Evolutionary conservation across 1,140 invertebrate genomes (phyloP).

Genomic region (Bradynema listronoti): DNA sequence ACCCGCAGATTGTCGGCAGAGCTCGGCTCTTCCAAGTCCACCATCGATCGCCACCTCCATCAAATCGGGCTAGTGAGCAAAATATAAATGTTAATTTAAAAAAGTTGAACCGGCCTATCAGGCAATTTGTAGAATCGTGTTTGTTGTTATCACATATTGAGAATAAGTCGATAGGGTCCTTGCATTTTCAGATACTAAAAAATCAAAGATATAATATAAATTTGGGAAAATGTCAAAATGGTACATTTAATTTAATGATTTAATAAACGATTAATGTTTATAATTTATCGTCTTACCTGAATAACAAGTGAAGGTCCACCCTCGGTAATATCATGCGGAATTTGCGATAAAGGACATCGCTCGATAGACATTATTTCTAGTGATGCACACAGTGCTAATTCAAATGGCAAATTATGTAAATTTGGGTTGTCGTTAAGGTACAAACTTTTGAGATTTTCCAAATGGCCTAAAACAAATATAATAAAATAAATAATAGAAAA

Average conservation of each 20-base stretch:
- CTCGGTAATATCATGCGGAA: slow-evolving; percentile 86
- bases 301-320: slow-evolving; percentile 95
- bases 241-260: neutral
- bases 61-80: too few species aligned
- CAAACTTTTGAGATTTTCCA: slow-evolving; percentile 88
- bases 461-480: slow-evolving; percentile 65
- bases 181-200: slow-evolving; percentile 88
- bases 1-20: too few species aligned
- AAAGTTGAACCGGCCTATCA: too few species aligned
- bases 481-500: neutral
- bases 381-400: slow-evolving; percentile 88
- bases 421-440: slow-evolving; percentile 97
- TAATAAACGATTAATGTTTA: neutral
- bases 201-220: slow-evolving; percentile 2
- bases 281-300: slow-evolving; percentile 62
- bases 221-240: neutral
- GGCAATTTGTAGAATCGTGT: too few species aligned
- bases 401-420: slow-evolving; percentile 87
- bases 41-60: too few species aligned
- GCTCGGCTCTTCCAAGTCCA: too few species aligned
- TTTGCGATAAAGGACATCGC: slow-evolving; percentile 92
- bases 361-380: slow-evolving; percentile 99
- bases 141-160: slow-evolving; percentile 39
- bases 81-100: too few species aligned
- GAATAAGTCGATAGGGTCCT: slow-evolving; percentile 75